phyloP scores from a whole-genome alignment of 1,140 invertebrate genomes.

The Teleogryllus occipitalis region DNA sequence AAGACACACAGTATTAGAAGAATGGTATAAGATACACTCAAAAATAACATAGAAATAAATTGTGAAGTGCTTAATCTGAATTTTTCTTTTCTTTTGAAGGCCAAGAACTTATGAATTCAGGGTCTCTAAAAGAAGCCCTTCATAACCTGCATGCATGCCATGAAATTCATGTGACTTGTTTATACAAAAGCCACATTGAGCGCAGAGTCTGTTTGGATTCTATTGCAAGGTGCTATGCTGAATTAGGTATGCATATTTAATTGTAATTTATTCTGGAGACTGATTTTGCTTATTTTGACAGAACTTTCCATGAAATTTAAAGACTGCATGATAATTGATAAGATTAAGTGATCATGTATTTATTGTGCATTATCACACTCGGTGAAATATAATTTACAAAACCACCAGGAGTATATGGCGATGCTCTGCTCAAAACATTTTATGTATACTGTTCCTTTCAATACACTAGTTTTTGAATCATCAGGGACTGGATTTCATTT shows the following conservation, averaged over 20 bases:
- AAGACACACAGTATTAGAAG: neutral
- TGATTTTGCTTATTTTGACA: neutral
- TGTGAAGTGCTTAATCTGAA: neutral
- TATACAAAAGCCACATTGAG: slow-evolving; percentile 42
- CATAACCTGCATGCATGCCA: slow-evolving; percentile 38
- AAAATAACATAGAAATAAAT: neutral
- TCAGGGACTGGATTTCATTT: no score
- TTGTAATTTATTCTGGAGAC: neutral
- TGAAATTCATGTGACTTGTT: slow-evolving; percentile 33
- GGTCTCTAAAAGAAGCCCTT: slow-evolving; percentile 36
- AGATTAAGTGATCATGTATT: neutral
- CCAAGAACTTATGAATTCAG: slow-evolving; percentile 26
- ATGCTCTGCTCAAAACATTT: no score
- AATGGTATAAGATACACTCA: neutral
- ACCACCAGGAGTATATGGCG: neutral
- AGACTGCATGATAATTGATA: neutral
- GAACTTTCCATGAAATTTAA: neutral
- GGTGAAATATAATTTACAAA: neutral
- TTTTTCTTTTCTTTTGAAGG: slow-evolving; percentile 25
- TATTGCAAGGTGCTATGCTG: slow-evolving; percentile 43
- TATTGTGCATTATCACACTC: neutral
- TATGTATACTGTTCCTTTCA: neutral
- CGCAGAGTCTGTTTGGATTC: slow-evolving; percentile 40
- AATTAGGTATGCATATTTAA: slow-evolving; percentile 33
- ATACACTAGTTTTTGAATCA: neutral